These are phyloP conservation scores for Ivindomyrus marchei DNA, from an alignment of 2,113 vertebrate species.

Conservation along the genomic window DNA sequence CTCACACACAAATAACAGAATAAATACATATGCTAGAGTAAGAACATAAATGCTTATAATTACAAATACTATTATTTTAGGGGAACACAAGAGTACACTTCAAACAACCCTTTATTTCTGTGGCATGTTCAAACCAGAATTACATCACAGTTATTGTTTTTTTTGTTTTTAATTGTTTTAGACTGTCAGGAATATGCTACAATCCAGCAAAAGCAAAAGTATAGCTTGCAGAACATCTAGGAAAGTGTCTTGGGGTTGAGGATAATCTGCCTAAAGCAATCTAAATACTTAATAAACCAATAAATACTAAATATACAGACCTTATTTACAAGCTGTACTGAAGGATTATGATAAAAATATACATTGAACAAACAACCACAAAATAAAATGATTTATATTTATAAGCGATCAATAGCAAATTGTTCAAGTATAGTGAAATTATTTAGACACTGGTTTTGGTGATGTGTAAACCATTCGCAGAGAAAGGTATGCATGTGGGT, in stretches of 20 bases:
- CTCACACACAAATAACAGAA: not conserved
- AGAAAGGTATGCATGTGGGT: conserved; percentile 6
- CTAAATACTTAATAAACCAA: conserved; percentile 21
- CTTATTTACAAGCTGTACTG: conserved; percentile 20
- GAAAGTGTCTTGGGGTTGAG: not conserved
- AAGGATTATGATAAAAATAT: conserved; percentile 24
- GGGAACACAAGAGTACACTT: not conserved
- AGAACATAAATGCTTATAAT: not conserved
- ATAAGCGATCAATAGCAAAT: conserved; percentile 22
- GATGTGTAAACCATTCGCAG: conserved; percentile 23
- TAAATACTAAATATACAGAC: conserved; percentile 29
- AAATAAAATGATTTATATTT: conserved; percentile 18
- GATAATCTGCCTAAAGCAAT: conserved; percentile 2
- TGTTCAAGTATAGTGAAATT: conserved; percentile 28
- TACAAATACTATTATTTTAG: not conserved
- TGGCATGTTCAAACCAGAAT: conserved; percentile 22
- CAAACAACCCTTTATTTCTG: conserved; percentile 27
- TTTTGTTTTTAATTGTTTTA: not conserved
- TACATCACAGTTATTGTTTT: conserved; percentile 10
- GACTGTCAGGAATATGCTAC: conserved; percentile 5
- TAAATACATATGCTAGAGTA: not conserved
- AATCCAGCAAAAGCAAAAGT: not conserved
- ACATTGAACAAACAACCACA: conserved; percentile 9
- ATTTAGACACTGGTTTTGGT: conserved; percentile 28
- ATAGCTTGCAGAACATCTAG: conserved; percentile 6